A percentile compares a stretch with the other conserved stretches of the same genome.
Conservation (phyloP, 2,888 invertebrate genomes). For the Chesias legatella region DNA sequence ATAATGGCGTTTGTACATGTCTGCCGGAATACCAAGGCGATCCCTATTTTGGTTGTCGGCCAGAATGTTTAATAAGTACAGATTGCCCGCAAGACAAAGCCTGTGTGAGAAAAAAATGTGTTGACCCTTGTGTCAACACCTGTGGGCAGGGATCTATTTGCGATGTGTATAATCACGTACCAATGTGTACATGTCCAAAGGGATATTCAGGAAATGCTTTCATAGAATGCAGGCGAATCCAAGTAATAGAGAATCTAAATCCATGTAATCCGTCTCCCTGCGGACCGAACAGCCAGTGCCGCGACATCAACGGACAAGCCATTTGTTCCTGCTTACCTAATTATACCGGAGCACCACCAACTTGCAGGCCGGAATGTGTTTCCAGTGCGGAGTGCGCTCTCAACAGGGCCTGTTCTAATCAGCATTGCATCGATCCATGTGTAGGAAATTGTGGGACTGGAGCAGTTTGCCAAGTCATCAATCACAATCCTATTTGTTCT, state of each 20-base stretch:
- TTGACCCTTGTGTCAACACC: slow-evolving; percentile 88
- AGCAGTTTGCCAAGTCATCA: slow-evolving; percentile 86
- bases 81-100: slow-evolving; percentile 87
- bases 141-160: slow-evolving; percentile 89
- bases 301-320: slow-evolving; percentile 83
- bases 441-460: slow-evolving; percentile 85
- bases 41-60: slow-evolving; percentile 88
- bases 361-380: slow-evolving; percentile 86
- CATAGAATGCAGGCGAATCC: slow-evolving; percentile 78
- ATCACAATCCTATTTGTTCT: slow-evolving; percentile 87
- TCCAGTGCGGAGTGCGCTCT: slow-evolving; percentile 84
- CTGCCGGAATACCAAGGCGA: slow-evolving; percentile 87
- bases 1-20: slow-evolving; percentile 85
- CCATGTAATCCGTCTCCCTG: slow-evolving; percentile 87
- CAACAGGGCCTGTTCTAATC: slow-evolving; percentile 84
- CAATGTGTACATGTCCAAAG: slow-evolving; percentile 80
- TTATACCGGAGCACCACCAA: slow-evolving; percentile 86
- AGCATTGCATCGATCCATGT: slow-evolving; percentile 87
- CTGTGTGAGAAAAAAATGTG: slow-evolving; percentile 86
- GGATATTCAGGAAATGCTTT: slow-evolving; percentile 87
- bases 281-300: slow-evolving; percentile 86
- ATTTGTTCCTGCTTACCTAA: slow-evolving; percentile 85
- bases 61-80: slow-evolving; percentile 88
- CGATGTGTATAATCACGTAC: slow-evolving; percentile 83
- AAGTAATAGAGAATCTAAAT: slow-evolving; percentile 58